Base-by-base conservation (phyloP, 2,888 invertebrate genomes). In the Ochropleura leucogaster region DNA sequence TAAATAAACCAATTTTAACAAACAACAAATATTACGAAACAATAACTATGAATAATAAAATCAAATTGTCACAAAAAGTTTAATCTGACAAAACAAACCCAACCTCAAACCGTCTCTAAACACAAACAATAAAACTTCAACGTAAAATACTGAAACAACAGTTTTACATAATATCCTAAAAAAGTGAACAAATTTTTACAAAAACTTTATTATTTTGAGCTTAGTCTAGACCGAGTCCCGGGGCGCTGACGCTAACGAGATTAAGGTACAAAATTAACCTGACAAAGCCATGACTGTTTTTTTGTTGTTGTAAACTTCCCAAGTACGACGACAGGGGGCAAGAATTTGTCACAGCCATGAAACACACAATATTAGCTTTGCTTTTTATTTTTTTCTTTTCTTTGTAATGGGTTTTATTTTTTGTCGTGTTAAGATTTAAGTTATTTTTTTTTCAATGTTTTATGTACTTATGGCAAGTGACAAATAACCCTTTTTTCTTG, bases 151-250 rank as follows among this genome's bases (percentile, higher is more conserved):
- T 47, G 18, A 47, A 64, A 53, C n/a, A 18, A 12, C 55, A 51
- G 3, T 46, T 60, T 65, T 40, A 30, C 18, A 20, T 57, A 73
- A 74, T 73, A 63, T 66, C 57, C 12, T 59, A 40, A 44, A 68
- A 47, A 74, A 59, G 44, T 53, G 47, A 0, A 14, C 12, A n/a
- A 49, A 20, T 42, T 9, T 62, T 68, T 49, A 14, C 40, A 66
- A 72, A 77, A 62, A 57, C 55, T 66, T 46, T 59, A 63, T 59
- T 72, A 30, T 64, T 72, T 18, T 20, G 44, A 42, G 10, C 60
- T 55, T 7, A 63, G 63, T 46, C 62, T 66, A 74, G 66, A 40
- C 53, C 20, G 7, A 55, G 18, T 18, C 49, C 30, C 60, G 18
- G 6, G 12, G 53, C 18, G 46, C 59, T 49, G 14, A 14, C 40